A percentile compares a stretch with the other conserved stretches of the same genome.
Conservation (phyloP, 2,797 vertebrate species). For the Danio kyathit region DNA sequence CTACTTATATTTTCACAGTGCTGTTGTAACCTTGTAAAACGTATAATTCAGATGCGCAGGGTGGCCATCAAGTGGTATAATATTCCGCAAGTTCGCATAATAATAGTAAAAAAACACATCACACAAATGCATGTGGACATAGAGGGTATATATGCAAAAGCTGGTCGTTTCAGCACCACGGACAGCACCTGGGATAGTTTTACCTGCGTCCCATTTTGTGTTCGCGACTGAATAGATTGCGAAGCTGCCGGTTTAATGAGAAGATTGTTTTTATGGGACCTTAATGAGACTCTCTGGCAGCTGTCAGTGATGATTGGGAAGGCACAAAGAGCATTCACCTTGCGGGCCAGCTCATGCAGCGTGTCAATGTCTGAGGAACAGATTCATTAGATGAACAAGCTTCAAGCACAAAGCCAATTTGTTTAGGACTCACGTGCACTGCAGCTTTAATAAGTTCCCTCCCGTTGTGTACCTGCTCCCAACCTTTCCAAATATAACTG, state of each 20-base stretch:
- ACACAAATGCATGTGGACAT: not conserved
- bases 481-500: constrained; percentile 25
- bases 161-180: constrained; percentile 23
- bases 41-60: constrained; percentile 13
- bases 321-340: constrained; percentile 35
- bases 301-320: constrained; percentile 10
- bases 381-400: constrained; percentile 40
- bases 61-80: constrained; percentile 25
- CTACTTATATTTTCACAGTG: not conserved
- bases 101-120: constrained; percentile 6
- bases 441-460: constrained; percentile 26
- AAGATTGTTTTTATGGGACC: not conserved
- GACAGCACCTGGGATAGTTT: constrained; percentile 5
- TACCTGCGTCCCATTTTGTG: too few species aligned
- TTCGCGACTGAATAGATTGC: not conserved
- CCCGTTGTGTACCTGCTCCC: constrained; percentile 21
- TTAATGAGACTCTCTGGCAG: constrained; percentile 34
- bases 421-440: constrained; percentile 38
- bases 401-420: constrained; percentile 43
- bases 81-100: not conserved
- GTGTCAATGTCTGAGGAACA: constrained; percentile 37
- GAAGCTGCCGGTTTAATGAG: constrained; percentile 6
- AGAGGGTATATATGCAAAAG: not conserved
- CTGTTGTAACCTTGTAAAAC: not conserved
- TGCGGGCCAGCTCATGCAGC: constrained; percentile 7